phyloP scores from a whole-genome alignment of 2,113 vertebrate species.

The Anser brachyrhynchus region DNA sequence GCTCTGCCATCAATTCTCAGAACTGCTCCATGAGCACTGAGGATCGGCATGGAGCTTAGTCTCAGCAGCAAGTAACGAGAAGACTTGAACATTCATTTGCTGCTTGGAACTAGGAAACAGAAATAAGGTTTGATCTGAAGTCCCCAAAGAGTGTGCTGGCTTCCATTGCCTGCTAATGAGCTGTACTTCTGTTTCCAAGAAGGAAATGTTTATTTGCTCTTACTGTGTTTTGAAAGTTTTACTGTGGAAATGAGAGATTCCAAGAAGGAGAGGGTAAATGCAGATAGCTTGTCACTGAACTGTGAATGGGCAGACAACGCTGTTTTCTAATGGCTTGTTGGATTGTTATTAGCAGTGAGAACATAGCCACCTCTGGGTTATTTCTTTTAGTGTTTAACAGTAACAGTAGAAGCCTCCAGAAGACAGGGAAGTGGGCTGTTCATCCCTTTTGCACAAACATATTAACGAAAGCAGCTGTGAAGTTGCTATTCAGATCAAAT shows the following conservation, averaged over 20 bases:
- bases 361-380: not conserved
- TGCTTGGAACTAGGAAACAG: not conserved
- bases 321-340: not conserved
- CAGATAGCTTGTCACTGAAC: not conserved
- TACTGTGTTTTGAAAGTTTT: not conserved
- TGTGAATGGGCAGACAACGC: not conserved
- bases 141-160: not conserved
- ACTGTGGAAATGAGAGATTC: not conserved
- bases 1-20: not conserved
- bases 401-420: not conserved
- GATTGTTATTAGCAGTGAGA: not conserved
- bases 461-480: not conserved
- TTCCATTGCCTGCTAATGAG: not conserved
- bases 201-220: not conserved
- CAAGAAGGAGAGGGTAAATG: not conserved
- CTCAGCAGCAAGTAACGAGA: not conserved
- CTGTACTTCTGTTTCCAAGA: not conserved
- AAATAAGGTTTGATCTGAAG: not conserved
- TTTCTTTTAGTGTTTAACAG: not conserved
- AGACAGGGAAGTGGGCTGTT: not conserved
- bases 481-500: not conserved
- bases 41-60: not conserved
- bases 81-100: not conserved
- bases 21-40: not conserved
- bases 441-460: fast-evolving